Evolutionary conservation across 2,888 invertebrate species (phyloP), one percentile per base, ranked within the genome.

Genomic region (Apamea epomidion): DNA sequence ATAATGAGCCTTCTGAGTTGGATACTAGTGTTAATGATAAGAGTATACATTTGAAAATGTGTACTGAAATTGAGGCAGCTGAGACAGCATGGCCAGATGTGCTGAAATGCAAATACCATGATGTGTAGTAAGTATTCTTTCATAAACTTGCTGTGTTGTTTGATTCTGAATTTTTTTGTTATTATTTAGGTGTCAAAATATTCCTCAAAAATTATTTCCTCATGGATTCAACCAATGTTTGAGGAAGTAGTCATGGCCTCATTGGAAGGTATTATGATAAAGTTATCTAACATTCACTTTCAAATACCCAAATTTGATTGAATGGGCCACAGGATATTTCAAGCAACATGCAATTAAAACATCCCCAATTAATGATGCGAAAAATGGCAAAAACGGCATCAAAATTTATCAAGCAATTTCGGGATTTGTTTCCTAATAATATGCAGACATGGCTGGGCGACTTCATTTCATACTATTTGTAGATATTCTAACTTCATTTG

Each of bases 111-210:
- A 97, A 98, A 92, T 97, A 97, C 92, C 97, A 98, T 95, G 98
- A 98, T 91, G 97, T 98, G 82, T 97, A 98, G 98, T 98, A 94
- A 97, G 98, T 97, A 93, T 68, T 32, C 8, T 51, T 74, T 69
- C 74, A n/a, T 14, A 21, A 21, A 45, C 25, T 32, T 80, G 4
- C 16, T n/a, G 14, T 60, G 16, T 29, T n/a, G 7, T 8, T 8
- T 72, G 1, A 29, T 14, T 58, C 1, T 32, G 32, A 51, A 62
- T 25, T 18, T 45, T 45, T 58, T 51, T 45, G 29, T 76, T 54
- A 60, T 37, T 67, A 29, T 29, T 60, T 45, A 58, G 10, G 10
- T 25, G 18, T n/a, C 25, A 65, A 54, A 48, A 60, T 60, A 78
- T 65, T 77, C 7, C n/a, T 45, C 29, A 7, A 21, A 68, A 18